Percentiles rank a stretch among this genome's conserved stretches.
Evolutionary conservation across 2,888 invertebrate genomes (phyloP).

Genomic region (Rotaria macrura): DNA sequence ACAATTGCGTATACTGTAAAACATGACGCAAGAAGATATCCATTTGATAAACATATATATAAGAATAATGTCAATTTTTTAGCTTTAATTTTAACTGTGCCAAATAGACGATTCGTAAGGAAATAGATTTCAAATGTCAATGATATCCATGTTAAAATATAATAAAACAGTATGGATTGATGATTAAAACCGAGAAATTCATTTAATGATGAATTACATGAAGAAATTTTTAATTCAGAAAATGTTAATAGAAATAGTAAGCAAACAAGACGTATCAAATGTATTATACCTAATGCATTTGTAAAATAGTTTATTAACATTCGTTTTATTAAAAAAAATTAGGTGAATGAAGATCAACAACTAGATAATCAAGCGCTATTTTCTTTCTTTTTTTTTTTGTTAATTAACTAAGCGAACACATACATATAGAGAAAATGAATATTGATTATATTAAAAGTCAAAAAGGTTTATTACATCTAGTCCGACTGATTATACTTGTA

Average conservation of each 20-base stretch:
- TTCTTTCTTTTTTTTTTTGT: neutral
- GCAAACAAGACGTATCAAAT: neutral
- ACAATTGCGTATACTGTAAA: neutral
- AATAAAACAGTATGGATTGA: neutral
- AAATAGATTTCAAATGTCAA: neutral
- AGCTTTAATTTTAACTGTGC: neutral
- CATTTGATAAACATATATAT: neutral
- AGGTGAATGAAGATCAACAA: too few species aligned
- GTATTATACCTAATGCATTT: neutral
- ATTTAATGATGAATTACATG: neutral
- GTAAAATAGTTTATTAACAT: neutral
- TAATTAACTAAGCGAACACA: neutral
- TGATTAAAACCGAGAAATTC: neutral
- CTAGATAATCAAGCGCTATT: neutral
- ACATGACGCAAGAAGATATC: neutral
- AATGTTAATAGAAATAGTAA: neutral
- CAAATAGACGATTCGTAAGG: neutral
- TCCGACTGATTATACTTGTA: neutral
- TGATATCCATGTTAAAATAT: constrained; percentile 3
- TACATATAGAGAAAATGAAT: neutral
- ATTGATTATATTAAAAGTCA: neutral
- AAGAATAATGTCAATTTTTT: neutral
- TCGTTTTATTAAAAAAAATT: neutral
- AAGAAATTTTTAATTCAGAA: neutral
- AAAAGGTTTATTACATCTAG: neutral